Conservation (phyloP, 2,888 invertebrate genomes). For the Invenusta paracnida region DNA sequence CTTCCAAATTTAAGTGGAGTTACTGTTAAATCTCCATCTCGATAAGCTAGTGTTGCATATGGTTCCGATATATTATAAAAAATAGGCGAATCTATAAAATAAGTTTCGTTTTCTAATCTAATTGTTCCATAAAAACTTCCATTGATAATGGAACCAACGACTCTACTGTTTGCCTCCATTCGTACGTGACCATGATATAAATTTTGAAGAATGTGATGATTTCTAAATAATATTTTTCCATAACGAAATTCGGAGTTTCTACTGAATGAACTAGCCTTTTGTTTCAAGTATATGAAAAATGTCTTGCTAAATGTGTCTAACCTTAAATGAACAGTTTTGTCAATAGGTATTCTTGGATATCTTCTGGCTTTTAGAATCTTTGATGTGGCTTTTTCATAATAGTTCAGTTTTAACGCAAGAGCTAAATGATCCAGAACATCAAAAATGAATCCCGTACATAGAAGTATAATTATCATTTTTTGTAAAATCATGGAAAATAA, state of each 20-base stretch:
- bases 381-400: background rate
- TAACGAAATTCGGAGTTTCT: background rate
- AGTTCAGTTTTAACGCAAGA: background rate
- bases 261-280: background rate
- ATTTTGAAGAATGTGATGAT: background rate
- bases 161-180: too few species aligned
- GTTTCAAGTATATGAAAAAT: background rate
- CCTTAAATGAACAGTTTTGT: background rate
- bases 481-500: too few species aligned
- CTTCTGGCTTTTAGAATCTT: background rate
- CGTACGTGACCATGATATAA: background rate
- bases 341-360: background rate
- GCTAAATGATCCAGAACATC: too few species aligned
- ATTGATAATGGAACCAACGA: background rate
- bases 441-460: too few species aligned
- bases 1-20: background rate
- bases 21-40: background rate
- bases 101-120: background rate
- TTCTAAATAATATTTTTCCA: background rate
- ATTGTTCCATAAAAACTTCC: background rate
- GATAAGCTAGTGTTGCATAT: background rate
- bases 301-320: background rate
- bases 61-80: background rate
- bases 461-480: too few species aligned
- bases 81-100: background rate